Conservation (phyloP, 1,140 invertebrate species). For the Dufourea novaeangliae region DNA sequence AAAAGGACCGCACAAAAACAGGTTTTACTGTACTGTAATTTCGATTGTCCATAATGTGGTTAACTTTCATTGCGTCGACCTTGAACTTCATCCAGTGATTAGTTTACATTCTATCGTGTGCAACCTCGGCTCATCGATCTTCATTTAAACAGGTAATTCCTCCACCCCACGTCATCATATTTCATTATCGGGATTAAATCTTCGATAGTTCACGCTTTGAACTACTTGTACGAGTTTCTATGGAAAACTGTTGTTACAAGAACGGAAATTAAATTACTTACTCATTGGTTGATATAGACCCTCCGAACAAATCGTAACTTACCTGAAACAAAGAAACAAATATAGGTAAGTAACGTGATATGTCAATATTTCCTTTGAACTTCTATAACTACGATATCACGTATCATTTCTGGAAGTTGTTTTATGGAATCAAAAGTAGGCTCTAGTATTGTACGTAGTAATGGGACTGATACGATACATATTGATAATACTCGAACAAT, state of each 20-base stretch:
- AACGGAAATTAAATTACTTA: constrained; percentile 40
- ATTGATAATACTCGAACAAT: too few species aligned
- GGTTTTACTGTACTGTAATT: too few species aligned
- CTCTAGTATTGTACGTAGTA: too few species aligned
- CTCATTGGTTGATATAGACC: neutral
- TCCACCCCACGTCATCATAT: neutral
- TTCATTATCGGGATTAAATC: neutral
- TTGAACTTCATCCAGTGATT: too few species aligned
- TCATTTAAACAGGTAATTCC: neutral
- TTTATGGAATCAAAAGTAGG: too few species aligned
- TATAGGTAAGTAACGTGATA: too few species aligned
- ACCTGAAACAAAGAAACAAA: constrained; percentile 59
- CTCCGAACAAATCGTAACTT: constrained; percentile 6
- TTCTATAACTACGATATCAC: too few species aligned
- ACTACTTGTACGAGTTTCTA: neutral
- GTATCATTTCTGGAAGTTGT: too few species aligned
- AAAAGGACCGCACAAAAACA: too few species aligned
- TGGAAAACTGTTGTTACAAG: too few species aligned
- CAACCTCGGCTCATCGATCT: constrained; percentile 1
- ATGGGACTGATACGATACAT: too few species aligned
- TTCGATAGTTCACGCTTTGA: neutral
- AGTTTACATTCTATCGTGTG: neutral
- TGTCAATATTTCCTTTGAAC: too few species aligned
- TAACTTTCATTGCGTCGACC: neutral
- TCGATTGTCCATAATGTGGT: neutral